Evolutionary conservation across 2,797 vertebrate genomes (phyloP), one percentile per base, ranked within the genome.

Genomic region (Columba guinea): DNA sequence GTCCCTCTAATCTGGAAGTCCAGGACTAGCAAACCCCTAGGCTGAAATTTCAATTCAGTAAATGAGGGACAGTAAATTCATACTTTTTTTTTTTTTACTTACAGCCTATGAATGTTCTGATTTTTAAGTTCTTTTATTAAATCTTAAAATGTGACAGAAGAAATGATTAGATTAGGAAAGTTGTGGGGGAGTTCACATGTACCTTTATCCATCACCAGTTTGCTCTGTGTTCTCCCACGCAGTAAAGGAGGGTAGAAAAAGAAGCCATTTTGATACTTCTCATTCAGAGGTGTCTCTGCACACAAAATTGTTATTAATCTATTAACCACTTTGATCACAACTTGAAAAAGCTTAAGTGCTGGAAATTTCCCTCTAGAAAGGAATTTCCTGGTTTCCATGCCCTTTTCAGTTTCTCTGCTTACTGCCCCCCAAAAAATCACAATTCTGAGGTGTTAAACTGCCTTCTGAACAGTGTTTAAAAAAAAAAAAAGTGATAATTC

Each of bases 401-500:
- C 27, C 52, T 81, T 89, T 65, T 73, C 5, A 24, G n/a, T 65
- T 84, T 93, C 37, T 88, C 56, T 79, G 46, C 41, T 77, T 89
- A 32, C 35, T 84, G 23, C 53, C 20, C 23, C 17, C 23, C 39
- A 92, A 91, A 20, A 84, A 12, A 55, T 81, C 32, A 20, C 49
- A 78, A 67, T 87, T 91, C 60, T 67, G 34, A 87, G 89, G 79
- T 60, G 64, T 68, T 86, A 90, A 90, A 80, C 30, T 77, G 62
- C 39, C 46, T 88, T 63, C 63, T 88, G 67, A 93, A 65, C n/a
- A 60, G 24, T 22, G 3, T 64, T 41, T 39, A 6, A 75, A 56
- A 49, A 20, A 37, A 37, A 37, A 32, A 41, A 30, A 56, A 22
- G 49, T 62, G 84, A 90, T 11, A 88, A 76, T 92, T 88, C 63